Base-by-base conservation (phyloP, 2,797 vertebrate genomes). In the Clarias platycephalus region DNA sequence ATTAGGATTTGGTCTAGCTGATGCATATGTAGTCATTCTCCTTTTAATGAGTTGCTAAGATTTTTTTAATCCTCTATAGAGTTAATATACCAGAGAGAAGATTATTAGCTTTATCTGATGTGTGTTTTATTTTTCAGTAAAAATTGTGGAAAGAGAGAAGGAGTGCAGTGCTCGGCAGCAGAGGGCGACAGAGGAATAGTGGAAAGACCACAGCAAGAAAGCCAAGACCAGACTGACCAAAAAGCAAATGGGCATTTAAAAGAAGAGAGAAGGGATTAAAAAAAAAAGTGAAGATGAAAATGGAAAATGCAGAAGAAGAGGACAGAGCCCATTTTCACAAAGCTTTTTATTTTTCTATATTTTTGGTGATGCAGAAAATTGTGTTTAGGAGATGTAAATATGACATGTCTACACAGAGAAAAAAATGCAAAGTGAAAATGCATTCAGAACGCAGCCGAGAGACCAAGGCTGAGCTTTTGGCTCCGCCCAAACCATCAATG, bases 341-440 rank as follows among this genome's bases (percentile, higher is more conserved):
- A 94, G 94, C 93, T 91, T 94, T 95, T 95, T 95, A 95, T 95
- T 95, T 95, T 95, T 95, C 93, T 95, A 95, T 93, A 92, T 93
- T 94, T 95, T 94, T 94, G 93, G 94, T 92, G 90, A 92, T 91
- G 78, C 81, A 75, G 82, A 85, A 86, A 71, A 80, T 88, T 91
- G 91, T 71, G 80, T 78, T 85, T 64, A 75, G 62, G 57, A 79
- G 53, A 72, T 78, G 74, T 84, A 86, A 70, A 70, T 85, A 86
- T 84, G 16, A 79, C 22, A 64, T 91, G 93, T n/a, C n/a, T n/a
- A n/a, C n/a, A n/a, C n/a, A n/a, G n/a, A n/a, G n/a, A n/a, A n/a
- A n/a, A n/a, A n/a, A n/a, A n/a, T n/a, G n/a, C n/a, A n/a, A 94
- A 90, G 93, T 92, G 93, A 90, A 89, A 92, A 93, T 93, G 18